Evolutionary conservation across 92 coral and sea anemone genomes (phyloP).

Genomic region (Phymanthus crucifer): DNA sequence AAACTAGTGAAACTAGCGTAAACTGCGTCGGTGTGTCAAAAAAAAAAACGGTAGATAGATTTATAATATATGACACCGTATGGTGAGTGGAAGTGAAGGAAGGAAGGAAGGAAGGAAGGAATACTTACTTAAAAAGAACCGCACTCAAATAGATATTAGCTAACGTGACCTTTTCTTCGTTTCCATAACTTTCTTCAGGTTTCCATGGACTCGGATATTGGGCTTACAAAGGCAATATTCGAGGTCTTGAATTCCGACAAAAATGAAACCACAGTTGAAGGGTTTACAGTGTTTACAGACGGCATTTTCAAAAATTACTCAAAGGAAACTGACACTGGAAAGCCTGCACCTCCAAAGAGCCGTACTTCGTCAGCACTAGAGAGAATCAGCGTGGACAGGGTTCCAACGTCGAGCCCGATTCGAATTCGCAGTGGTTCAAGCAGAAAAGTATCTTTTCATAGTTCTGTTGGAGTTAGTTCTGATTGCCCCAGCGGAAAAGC

Average conservation of each 20-base stretch:
- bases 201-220: slow-evolving; percentile 1
- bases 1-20: too few relatives aligned
- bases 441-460: background rate
- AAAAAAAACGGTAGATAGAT: too few relatives aligned
- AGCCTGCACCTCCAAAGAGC: background rate
- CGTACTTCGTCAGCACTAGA: background rate
- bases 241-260: background rate
- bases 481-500: background rate
- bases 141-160: too few relatives aligned
- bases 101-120: too few relatives aligned
- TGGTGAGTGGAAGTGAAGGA: too few relatives aligned
- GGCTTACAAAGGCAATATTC: background rate
- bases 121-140: too few relatives aligned
- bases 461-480: background rate
- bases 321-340: background rate
- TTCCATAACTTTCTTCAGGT: background rate
- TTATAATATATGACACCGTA: too few relatives aligned
- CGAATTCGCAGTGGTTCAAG: background rate
- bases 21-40: too few relatives aligned
- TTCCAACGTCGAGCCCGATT: background rate
- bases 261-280: background rate
- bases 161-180: too few relatives aligned
- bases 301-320: background rate
- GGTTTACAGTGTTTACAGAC: background rate
- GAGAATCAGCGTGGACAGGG: background rate